Evolutionary conservation across 2,797 vertebrate species (phyloP).

Genomic region (Luscinia megarhynchos): DNA sequence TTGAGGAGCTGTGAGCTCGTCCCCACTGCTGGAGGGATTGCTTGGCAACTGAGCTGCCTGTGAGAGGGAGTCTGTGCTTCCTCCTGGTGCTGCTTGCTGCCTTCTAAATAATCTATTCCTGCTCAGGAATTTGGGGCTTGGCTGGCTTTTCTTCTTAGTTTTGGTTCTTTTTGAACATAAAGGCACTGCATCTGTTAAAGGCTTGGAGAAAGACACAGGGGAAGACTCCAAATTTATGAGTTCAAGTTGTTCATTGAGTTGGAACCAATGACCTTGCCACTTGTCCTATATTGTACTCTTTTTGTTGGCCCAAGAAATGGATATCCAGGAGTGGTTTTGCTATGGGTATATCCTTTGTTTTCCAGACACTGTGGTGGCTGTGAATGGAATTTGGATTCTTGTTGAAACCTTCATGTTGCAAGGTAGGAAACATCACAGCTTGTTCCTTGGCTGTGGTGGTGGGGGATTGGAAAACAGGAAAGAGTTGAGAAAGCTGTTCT

Average conservation of each 20-base stretch:
- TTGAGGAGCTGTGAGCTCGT: neutral
- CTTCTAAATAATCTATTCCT: neutral
- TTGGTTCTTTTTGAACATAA: neutral
- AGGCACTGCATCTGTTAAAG: neutral
- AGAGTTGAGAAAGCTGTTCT: neutral
- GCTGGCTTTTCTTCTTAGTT: neutral
- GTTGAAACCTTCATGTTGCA: slow-evolving; percentile 91
- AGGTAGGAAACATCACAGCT: slow-evolving; percentile 77
- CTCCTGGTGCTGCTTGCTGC: neutral
- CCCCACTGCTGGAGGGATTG: neutral
- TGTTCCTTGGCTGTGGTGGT: neutral
- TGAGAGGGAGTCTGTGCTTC: neutral
- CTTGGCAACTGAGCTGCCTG: slow-evolving; percentile 9
- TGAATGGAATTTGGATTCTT: slow-evolving; percentile 96
- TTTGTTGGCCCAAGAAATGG: neutral
- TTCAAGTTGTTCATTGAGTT: neutral
- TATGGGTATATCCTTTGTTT: slow-evolving; percentile 3
- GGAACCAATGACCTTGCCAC: neutral
- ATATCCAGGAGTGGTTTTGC: neutral
- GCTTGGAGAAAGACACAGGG: neutral
- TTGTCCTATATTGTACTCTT: neutral
- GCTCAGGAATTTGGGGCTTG: neutral
- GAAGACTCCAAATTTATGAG: neutral
- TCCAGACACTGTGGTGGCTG: slow-evolving; percentile 91
- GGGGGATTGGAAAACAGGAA: neutral